Conservation (phyloP, 1,140 invertebrate species). For the Hylaeus anthracinus region DNA sequence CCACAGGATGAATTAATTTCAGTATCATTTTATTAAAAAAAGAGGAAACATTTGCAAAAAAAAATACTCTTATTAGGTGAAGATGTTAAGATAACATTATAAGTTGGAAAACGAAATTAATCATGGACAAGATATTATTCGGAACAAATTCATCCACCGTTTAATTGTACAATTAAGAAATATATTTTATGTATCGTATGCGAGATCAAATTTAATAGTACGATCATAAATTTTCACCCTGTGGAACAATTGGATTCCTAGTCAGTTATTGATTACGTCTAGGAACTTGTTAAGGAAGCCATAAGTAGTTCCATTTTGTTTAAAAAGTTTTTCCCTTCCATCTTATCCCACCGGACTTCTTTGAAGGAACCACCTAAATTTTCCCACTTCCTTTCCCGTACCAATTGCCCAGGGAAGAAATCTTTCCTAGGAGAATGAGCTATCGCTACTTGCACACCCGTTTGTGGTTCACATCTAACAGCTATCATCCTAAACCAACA, state of each 20-base stretch:
- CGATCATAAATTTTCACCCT: conserved; percentile 28
- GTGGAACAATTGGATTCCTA: conserved; percentile 32
- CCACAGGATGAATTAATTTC: conserved; percentile 21
- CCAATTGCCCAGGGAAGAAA: conserved; percentile 92
- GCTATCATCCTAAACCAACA: conserved; percentile 87
- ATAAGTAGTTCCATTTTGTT: conserved; percentile 98
- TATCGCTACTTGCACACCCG: conserved; percentile 86
- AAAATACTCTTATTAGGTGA: not conserved
- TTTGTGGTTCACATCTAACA: conserved; percentile 91
- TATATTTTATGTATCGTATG: not conserved
- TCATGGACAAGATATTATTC: conserved; percentile 19
- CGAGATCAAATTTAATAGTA: conserved; percentile 14
- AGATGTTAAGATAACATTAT: not conserved
- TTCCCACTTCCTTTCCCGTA: conserved; percentile 95
- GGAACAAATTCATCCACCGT: not conserved
- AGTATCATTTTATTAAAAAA: conserved; percentile 15
- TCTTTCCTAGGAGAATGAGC: conserved; percentile 92
- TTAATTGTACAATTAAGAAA: conserved; percentile 20
- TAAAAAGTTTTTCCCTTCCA: conserved; percentile 98
- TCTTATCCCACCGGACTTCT: conserved; percentile 95
- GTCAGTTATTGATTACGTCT: conserved; percentile 24
- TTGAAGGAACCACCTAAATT: conserved; percentile 94
- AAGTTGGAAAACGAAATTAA: conserved; percentile 4
- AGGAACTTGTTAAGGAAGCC: conserved; percentile 90
- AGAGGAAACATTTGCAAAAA: not conserved